Percentiles rank a stretch among this genome's conserved stretches.
Conservation (phyloP, 30 jellyfish, hydroid and myxozoan species). For the Cassiopea xamachana region DNA sequence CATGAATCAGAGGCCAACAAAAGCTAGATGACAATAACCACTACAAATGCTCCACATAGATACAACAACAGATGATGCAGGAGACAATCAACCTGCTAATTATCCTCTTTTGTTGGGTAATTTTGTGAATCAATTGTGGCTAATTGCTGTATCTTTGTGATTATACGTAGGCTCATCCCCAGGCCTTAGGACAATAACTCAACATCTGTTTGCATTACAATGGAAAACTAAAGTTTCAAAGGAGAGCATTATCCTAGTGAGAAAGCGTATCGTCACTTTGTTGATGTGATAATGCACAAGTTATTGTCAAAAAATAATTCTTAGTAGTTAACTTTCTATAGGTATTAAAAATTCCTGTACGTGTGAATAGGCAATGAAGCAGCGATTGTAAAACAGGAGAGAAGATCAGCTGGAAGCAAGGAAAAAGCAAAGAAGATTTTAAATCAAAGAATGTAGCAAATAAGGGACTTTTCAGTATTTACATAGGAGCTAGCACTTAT, state of each 20-base stretch:
- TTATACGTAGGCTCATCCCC: background rate
- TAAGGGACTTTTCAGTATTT: too few species aligned
- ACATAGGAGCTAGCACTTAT: too few species aligned
- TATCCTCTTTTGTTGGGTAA: background rate
- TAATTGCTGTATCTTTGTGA: background rate
- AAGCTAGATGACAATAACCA: conserved; percentile 7
- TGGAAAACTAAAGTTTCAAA: background rate
- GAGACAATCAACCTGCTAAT: conserved; percentile 1
- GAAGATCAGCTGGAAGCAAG: too few species aligned
- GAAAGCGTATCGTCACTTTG: background rate
- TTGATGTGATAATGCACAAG: too few species aligned
- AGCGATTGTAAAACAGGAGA: too few species aligned
- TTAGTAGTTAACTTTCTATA: too few species aligned
- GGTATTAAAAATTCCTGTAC: too few species aligned
- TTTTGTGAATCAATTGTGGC: background rate
- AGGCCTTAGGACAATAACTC: background rate
- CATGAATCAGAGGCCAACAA: conserved; percentile 56
- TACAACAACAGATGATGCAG: conserved; percentile 26
- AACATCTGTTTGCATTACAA: background rate
- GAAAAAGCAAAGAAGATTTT: too few species aligned
- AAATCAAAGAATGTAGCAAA: too few species aligned
- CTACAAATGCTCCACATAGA: conserved; percentile 64
- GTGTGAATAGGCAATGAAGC: too few species aligned
- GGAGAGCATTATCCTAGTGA: background rate
- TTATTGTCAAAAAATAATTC: too few species aligned